Evolutionary conservation across 1,140 invertebrate genomes (phyloP), one percentile per base, ranked within the genome.

Genomic region (Camponotus floridanus): DNA sequence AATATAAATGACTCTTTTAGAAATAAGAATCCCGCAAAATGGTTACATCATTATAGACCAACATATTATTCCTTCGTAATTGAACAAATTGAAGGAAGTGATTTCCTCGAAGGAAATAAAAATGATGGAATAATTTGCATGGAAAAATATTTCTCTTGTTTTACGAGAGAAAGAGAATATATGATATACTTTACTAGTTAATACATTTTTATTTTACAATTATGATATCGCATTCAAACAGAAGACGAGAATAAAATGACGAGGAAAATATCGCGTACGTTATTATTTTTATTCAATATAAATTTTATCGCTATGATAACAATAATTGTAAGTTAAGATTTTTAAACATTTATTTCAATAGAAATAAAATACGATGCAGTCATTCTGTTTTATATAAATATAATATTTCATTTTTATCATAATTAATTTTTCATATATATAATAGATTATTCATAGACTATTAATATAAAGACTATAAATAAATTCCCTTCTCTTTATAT

Each of bases 71-170:
- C 3, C 13, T 42, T 48, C 36, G 13, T 74, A 83, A 73, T 13
- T 83, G 39, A 39, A 61, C 74, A 61, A 73, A 45, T 36, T 21
- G 67, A 61, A 74, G 39, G 79, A 83, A 83, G 55, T 74, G 74
- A 83, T 74, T 74, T 74, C 15, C 61, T 61, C n/a, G 79, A 33
- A 73, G 74, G 68, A 74, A 74, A 83, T 48, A 61, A 33, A 74
- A n/a, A 21, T 18, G 36, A 5, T 42, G 15, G 31, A 45, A 45
- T 26, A 73, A 62, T 61, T 83, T 55, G 48, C 55, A 26, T 26
- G 57, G 71, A 74, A 80, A 83, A 83, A 33, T 42, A 31, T 48
- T 83, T 61, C 55, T 62, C 45, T 61, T 42, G 15, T n/a, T 68
- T 80, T 45, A 18, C 6, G 13, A 48, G 21, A n/a, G 26, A 18